Evolutionary conservation across 1,140 invertebrate species (phyloP).

Genomic region (Pachypsylla venusta): DNA sequence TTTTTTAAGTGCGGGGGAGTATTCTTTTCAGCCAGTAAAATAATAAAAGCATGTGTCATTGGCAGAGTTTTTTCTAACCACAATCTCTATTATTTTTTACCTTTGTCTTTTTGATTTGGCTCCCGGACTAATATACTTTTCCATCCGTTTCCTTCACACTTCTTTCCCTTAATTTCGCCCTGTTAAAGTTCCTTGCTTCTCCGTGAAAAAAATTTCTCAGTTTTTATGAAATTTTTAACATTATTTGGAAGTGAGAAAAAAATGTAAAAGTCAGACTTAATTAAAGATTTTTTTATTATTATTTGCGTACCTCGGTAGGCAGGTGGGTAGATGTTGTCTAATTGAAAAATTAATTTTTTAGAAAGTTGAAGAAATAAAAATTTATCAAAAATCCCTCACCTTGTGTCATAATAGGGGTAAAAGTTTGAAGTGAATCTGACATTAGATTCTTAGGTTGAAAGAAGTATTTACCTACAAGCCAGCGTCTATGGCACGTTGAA

Average conservation of each 20-base stretch:
- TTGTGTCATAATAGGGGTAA: too few species aligned
- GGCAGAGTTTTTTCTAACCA: neutral
- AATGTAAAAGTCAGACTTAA: constrained; percentile 5
- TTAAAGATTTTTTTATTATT: neutral
- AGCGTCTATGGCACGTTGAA: too few species aligned
- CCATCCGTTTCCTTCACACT: neutral
- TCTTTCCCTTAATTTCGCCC: neutral
- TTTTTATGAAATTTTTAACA: neutral
- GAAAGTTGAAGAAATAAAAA: neutral
- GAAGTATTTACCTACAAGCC: too few species aligned
- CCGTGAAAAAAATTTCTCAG: neutral
- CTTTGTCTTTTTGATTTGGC: too few species aligned
- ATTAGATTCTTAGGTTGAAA: too few species aligned
- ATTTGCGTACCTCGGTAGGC: neutral
- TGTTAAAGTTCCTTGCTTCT: neutral
- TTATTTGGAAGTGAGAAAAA: neutral
- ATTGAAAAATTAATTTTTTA: neutral
- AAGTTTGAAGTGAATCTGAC: too few species aligned
- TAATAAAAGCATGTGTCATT: too few species aligned
- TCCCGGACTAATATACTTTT: too few species aligned
- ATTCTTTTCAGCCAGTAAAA: too few species aligned
- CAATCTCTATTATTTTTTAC: neutral
- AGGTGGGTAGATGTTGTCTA: neutral
- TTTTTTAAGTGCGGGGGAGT: too few species aligned
- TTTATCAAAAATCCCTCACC: too few species aligned